These are phyloP conservation scores for Phortica okadai DNA, from an alignment of 2,888 invertebrate genomes.

Conservation along the genomic window DNA sequence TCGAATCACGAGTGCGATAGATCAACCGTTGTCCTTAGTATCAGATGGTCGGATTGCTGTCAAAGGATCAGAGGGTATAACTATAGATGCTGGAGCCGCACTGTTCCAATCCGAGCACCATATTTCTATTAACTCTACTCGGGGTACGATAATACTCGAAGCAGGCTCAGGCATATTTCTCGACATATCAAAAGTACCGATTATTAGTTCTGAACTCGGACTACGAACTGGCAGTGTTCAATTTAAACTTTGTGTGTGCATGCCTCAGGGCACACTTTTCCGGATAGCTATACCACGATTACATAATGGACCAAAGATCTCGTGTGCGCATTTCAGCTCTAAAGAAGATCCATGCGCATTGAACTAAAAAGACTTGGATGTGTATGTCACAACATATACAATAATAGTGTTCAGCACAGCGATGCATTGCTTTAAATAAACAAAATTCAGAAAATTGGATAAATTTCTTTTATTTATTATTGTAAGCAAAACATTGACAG, in stretches of 20 bases:
- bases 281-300: conserved; percentile 83
- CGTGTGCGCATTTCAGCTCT: conserved; percentile 73
- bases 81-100: conserved; percentile 84
- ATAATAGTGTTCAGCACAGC: no score
- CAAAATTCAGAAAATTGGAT: no score
- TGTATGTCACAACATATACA: no score
- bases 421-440: no score
- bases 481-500: no score
- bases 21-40: conserved; percentile 82
- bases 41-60: conserved; percentile 83
- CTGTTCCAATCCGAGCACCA: conserved; percentile 88
- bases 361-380: conserved; percentile 32
- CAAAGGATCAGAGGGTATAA: conserved; percentile 88
- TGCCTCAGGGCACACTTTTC: conserved; percentile 91
- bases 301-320: conserved; percentile 73
- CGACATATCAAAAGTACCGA: conserved; percentile 84
- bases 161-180: conserved; percentile 84
- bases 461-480: no score
- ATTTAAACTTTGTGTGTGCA: conserved; percentile 92
- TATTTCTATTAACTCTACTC: conserved; percentile 86
- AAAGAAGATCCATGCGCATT: conserved; percentile 73
- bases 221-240: conserved; percentile 79
- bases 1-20: conserved; percentile 85
- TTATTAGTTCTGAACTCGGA: conserved; percentile 78
- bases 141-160: conserved; percentile 84